These are phyloP conservation scores for Puntigrus tetrazona DNA, from an alignment of 2,113 vertebrate genomes.

Conservation along the genomic window DNA sequence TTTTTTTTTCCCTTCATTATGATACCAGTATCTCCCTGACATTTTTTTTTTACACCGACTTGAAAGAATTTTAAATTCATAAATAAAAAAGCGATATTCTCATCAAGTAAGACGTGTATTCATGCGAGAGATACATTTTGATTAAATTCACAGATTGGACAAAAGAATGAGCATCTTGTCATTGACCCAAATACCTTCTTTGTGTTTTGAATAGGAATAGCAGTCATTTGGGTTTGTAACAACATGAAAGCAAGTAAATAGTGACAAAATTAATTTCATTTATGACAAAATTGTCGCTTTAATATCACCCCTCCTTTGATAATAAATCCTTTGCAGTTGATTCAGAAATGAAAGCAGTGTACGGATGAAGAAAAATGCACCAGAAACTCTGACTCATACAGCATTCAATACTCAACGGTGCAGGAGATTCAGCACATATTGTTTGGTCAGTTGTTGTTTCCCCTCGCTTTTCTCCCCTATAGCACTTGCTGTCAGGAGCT, in stretches of 20 bases:
- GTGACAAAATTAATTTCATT: neutral
- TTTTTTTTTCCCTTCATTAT: neutral
- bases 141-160: neutral
- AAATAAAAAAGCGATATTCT: neutral
- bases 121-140: neutral
- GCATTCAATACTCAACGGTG: neutral
- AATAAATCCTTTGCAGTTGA: neutral
- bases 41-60: too few relatives aligned
- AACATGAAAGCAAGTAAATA: neutral
- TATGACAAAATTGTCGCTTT: neutral
- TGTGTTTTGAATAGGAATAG: neutral
- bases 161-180: neutral
- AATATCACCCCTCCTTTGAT: neutral
- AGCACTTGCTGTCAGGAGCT: conserved; percentile 39
- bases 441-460: conserved; percentile 29
- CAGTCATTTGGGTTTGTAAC: neutral
- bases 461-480: conserved; percentile 1
- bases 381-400: neutral
- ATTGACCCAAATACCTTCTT: neutral
- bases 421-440: conserved; percentile 1
- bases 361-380: neutral
- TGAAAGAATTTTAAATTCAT: neutral
- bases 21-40: neutral
- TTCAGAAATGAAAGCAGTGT: neutral
- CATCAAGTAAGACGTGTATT: neutral